Percentiles rank a stretch among this genome's conserved stretches.
phyloP scores from a whole-genome alignment of 2,888 invertebrate species.

The Barypeithes pellucidus region DNA sequence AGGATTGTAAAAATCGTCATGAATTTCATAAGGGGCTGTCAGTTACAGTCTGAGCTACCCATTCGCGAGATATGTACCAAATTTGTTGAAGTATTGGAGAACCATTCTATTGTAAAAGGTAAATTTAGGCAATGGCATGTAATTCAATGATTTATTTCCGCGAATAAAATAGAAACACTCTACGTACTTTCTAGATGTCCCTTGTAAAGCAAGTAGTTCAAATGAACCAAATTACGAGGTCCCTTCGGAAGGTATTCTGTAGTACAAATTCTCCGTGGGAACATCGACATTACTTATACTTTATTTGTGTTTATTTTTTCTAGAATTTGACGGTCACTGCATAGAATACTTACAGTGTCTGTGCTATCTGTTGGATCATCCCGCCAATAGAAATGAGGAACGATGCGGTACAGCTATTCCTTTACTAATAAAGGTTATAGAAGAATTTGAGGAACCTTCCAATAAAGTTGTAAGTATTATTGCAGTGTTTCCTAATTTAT shows the following conservation, averaged over 20 bases:
- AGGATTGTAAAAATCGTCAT: slow-evolving; percentile 66
- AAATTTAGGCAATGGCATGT: background rate
- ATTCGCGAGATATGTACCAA: slow-evolving; percentile 63
- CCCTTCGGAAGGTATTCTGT: background rate
- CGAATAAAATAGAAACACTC: background rate
- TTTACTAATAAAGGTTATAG: slow-evolving; percentile 61
- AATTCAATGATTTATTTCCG: background rate
- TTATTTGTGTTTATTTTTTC: slow-evolving; percentile 31
- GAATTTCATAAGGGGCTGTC: slow-evolving; percentile 63
- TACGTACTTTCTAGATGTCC: background rate
- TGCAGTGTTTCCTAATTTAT: background rate
- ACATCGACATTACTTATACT: too few relatives aligned
- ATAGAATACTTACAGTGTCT: slow-evolving; percentile 65
- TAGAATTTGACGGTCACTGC: slow-evolving; percentile 59
- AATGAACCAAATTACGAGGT: background rate
- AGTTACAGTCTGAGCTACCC: slow-evolving; percentile 66
- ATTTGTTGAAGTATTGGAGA: slow-evolving; percentile 61
- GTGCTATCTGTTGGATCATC: slow-evolving; percentile 64
- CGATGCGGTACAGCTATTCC: slow-evolving; percentile 61
- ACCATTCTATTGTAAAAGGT: slow-evolving; percentile 59
- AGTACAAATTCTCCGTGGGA: too few relatives aligned
- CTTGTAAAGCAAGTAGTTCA: slow-evolving; percentile 16
- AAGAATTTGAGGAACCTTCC: slow-evolving; percentile 58
- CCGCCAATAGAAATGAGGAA: slow-evolving; percentile 61
- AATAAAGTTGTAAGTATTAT: slow-evolving; percentile 58